Evolutionary conservation across 2,113 vertebrate species (phyloP).

Genomic region (Artemisiospiza belli): DNA sequence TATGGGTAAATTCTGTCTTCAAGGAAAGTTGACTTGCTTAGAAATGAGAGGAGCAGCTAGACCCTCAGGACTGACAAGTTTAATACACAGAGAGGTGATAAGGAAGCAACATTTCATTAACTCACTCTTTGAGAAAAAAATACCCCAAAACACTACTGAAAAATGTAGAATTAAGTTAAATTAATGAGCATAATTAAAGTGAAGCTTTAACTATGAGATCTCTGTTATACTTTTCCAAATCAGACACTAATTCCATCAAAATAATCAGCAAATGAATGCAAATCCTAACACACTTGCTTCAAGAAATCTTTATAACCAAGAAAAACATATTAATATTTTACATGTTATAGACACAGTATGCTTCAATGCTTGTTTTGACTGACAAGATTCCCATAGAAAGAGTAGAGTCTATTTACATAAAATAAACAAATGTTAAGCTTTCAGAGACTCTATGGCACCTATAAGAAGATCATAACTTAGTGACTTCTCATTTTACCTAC

Average conservation of each 20-base stretch:
- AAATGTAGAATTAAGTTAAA: not conserved
- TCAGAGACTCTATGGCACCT: not conserved
- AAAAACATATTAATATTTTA: constrained; percentile 23
- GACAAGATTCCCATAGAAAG: not conserved
- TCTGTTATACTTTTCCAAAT: constrained; percentile 2
- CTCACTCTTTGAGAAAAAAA: not conserved
- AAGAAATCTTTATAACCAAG: not conserved
- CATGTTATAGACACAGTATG: not conserved
- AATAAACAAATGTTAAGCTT: not conserved
- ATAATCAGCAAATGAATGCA: constrained; percentile 9
- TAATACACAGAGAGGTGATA: not conserved
- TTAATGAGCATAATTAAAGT: not conserved
- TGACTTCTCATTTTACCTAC: not conserved
- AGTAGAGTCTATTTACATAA: not conserved
- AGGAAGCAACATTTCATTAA: not conserved
- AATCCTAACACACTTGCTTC: not conserved
- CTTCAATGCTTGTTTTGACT: constrained; percentile 5
- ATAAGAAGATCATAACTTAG: not conserved
- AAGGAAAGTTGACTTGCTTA: not conserved
- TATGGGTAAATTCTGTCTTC: not conserved
- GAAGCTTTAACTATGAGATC: not conserved
- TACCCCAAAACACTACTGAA: not conserved
- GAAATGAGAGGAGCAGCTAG: not conserved
- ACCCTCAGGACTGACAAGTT: not conserved
- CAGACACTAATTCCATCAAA: not conserved